Conservation (phyloP, 2,888 invertebrate species). For the Ormyrus pomaceus region DNA sequence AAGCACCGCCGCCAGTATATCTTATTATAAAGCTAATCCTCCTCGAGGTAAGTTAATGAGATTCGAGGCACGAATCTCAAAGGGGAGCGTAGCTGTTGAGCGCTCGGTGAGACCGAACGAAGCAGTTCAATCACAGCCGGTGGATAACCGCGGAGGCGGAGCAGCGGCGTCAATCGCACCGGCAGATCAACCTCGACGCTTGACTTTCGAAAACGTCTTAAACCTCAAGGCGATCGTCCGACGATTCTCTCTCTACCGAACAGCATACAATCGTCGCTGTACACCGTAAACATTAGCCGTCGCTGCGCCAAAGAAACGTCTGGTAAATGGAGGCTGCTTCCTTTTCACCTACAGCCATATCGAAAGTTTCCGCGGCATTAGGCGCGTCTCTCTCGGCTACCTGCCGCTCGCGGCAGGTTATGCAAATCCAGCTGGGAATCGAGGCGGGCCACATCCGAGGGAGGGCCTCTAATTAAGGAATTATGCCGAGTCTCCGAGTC, state of each 20-base stretch:
- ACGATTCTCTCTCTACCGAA: not conserved
- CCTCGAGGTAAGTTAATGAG: too few species aligned
- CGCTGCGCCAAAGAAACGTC: too few species aligned
- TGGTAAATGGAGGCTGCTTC: not conserved
- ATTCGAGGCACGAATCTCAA: too few species aligned
- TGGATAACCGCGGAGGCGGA: not conserved
- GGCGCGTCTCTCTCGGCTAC: constrained; percentile 60
- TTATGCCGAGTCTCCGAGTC: constrained; percentile 60
- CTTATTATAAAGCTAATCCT: too few species aligned
- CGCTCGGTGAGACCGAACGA: not conserved
- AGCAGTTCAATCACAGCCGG: not conserved
- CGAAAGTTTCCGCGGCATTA: constrained; percentile 70
- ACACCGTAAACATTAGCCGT: too few species aligned
- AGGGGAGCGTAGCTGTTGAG: too few species aligned
- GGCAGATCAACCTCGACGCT: not conserved
- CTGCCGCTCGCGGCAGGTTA: constrained; percentile 62
- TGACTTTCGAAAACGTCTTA: not conserved
- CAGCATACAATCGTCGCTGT: too few species aligned
- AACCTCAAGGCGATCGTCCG: not conserved
- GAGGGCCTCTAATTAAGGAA: constrained; percentile 66
- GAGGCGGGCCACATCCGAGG: not conserved
- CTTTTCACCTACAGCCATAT: not conserved
- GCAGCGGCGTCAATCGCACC: not conserved
- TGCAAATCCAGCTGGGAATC: constrained; percentile 62
- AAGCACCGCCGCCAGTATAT: too few species aligned